A percentile compares a stretch with the other conserved stretches of the same genome.
These are phyloP conservation scores for Agapostemon virescens DNA, from an alignment of 2,888 invertebrate genomes.

Conservation along the genomic window DNA sequence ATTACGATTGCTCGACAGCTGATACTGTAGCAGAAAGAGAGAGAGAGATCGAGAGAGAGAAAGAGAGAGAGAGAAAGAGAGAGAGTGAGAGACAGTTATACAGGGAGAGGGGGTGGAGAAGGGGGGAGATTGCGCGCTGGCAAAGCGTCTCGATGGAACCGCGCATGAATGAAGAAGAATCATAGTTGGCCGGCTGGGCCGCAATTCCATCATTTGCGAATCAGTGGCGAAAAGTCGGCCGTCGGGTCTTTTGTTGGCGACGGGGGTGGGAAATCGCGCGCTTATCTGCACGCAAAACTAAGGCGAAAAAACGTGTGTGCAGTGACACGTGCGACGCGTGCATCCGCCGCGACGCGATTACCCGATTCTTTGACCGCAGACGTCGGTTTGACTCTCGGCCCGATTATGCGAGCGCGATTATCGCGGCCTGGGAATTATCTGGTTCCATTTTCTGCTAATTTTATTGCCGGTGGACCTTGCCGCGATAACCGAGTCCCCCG, in stretches of 20 bases:
- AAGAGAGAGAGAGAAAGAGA: neutral
- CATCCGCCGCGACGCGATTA: constrained; percentile 16
- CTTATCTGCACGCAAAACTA: constrained; percentile 34
- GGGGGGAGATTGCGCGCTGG: neutral
- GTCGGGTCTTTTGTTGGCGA: neutral
- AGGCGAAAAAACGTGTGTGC: constrained; percentile 13
- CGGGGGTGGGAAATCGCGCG: neutral
- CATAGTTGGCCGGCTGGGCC: constrained; percentile 16
- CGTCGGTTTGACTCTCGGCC: neutral
- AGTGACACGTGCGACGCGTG: constrained; percentile 25
- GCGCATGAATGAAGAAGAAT: constrained; percentile 56
- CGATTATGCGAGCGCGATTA: constrained; percentile 8
- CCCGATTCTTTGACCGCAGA: neutral
- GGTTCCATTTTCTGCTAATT: neutral
- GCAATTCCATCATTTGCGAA: constrained; percentile 21
- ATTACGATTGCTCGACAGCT: constrained; percentile 30
- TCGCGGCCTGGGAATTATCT: neutral
- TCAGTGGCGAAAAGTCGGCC: constrained; percentile 39
- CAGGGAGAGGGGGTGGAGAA: too few relatives aligned
- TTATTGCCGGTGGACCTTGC: neutral
- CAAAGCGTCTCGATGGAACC: constrained; percentile 41
- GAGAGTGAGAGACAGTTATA: too few relatives aligned
- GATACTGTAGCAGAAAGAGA: neutral
- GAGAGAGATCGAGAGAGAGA: neutral
- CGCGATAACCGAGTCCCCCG: neutral